Base-by-base conservation (phyloP, 2,888 invertebrate genomes). In the Drosophila stalkeri region DNA sequence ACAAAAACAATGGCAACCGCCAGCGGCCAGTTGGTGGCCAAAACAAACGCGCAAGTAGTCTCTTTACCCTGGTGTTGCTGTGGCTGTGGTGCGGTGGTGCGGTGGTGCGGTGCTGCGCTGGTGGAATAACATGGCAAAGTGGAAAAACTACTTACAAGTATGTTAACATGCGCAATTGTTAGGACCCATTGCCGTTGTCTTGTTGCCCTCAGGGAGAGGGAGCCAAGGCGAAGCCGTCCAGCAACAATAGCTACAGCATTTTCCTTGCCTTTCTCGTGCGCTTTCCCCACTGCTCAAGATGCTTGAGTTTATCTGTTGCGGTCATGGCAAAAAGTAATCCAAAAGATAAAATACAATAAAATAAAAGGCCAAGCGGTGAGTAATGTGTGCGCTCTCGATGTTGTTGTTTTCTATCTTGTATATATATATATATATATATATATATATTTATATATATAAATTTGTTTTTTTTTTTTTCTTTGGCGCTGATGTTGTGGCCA, bases 111-210 rank as follows among this genome's bases (percentile, higher is more conserved):
- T 76, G 68, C 59, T 65, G 70, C 41, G 60, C 54, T 75, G 67
- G 52, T 74, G 61, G 60, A 62, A 84, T 65, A 85, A 68, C 74
- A 80, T 74, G 80, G 81, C 77, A 84, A 85, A 85, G 86, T 80
- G 80, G 81, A 81, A 83, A 88, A 87, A 87, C 85, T 88, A 86
- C 88, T 87, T 87, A 88, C 88, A 87, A 87, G 86, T 81, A 88
- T 87, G 88, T 87, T 88, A 88, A 87, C 87, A 87, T 86, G 86
- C 88, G 86, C 86, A 86, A 86, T 86, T 86, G 82, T 82, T 79
- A 54, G 75, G 64, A 75, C 46, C 75, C 75, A 49, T 65, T 71
- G 71, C 64, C 49, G 67, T 70, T 68, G 80, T 59, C 65, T 66
- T 79, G 72, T 69, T 70, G 81, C 81, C 86, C 86, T 78, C 61